A percentile compares a stretch with the other conserved stretches of the same genome.
Evolutionary conservation across 2,113 vertebrate species (phyloP).

Genomic region (Sinocyclocheilus anophthalmus): DNA sequence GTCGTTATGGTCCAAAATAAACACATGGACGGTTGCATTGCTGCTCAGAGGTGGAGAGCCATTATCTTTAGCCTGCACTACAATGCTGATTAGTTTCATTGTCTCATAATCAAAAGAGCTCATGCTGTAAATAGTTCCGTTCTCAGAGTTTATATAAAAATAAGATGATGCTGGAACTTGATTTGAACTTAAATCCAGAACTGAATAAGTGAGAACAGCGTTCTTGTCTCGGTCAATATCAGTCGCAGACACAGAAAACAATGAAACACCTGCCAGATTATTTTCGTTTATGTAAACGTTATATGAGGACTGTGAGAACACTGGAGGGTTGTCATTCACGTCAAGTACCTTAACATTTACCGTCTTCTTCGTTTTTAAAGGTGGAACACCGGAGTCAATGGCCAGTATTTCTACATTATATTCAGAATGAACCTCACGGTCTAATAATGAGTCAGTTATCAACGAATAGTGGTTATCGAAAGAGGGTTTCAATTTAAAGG

Average conservation of each 20-base stretch:
- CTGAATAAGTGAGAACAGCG: conserved; percentile 32
- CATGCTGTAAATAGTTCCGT: conserved; percentile 63
- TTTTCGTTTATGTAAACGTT: conserved; percentile 80
- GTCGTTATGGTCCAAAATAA: conserved; percentile 78
- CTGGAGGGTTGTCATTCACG: conserved; percentile 61
- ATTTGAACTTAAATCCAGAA: conserved; percentile 36
- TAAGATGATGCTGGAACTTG: conserved; percentile 72
- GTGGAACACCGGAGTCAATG: conserved; percentile 77
- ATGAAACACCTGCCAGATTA: conserved; percentile 31
- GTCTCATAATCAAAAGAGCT: conserved; percentile 54
- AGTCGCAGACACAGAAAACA: conserved; percentile 35
- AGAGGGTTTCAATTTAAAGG: conserved; percentile 62
- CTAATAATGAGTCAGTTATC: conserved; percentile 55
- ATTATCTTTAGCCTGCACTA: conserved; percentile 54
- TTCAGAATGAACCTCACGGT: conserved; percentile 57
- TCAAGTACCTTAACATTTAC: conserved; percentile 67
- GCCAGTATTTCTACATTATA: conserved; percentile 73
- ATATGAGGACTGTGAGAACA: conserved; percentile 74
- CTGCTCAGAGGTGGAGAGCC: conserved; percentile 52
- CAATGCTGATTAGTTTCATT: conserved; percentile 37
- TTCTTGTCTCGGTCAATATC: conserved; percentile 49
- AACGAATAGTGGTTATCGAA: conserved; percentile 68
- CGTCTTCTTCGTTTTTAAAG: conserved; percentile 71
- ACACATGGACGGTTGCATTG: conserved; percentile 46
- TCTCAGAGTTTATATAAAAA: conserved; percentile 79